These are phyloP conservation scores for Poeciliopsis prolifica DNA, from an alignment of 2,113 vertebrate species.

Conservation along the genomic window DNA sequence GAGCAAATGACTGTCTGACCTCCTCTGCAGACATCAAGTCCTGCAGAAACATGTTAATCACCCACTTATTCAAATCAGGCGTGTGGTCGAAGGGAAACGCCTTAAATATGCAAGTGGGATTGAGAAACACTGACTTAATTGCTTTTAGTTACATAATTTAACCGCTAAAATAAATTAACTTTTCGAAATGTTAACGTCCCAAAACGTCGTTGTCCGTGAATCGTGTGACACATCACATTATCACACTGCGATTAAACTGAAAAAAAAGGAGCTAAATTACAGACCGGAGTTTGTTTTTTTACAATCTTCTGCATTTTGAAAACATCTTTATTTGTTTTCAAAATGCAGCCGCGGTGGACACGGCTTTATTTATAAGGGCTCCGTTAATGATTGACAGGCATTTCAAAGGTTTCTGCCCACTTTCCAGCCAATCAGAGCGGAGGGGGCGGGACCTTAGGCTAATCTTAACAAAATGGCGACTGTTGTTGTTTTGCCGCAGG, in stretches of 20 bases:
- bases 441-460: conserved; percentile 53
- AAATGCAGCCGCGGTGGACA: neutral
- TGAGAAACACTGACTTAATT: too few relatives aligned
- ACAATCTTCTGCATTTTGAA: too few relatives aligned
- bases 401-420: conserved; percentile 44
- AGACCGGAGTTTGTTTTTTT: neutral
- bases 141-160: neutral
- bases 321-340: neutral
- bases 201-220: neutral
- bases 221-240: neutral
- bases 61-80: too few relatives aligned
- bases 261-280: neutral
- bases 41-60: too few relatives aligned
- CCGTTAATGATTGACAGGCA: conserved; percentile 57
- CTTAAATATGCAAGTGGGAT: too few relatives aligned
- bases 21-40: too few relatives aligned
- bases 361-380: neutral
- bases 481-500: conserved; percentile 81
- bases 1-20: too few relatives aligned
- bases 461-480: conserved; percentile 83
- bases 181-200: neutral
- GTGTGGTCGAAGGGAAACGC: too few relatives aligned
- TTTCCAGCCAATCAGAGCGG: conserved; percentile 66
- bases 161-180: neutral
- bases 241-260: neutral